Conservation (phyloP, 2,113 vertebrate species). For the Formicarius rufipectus region DNA sequence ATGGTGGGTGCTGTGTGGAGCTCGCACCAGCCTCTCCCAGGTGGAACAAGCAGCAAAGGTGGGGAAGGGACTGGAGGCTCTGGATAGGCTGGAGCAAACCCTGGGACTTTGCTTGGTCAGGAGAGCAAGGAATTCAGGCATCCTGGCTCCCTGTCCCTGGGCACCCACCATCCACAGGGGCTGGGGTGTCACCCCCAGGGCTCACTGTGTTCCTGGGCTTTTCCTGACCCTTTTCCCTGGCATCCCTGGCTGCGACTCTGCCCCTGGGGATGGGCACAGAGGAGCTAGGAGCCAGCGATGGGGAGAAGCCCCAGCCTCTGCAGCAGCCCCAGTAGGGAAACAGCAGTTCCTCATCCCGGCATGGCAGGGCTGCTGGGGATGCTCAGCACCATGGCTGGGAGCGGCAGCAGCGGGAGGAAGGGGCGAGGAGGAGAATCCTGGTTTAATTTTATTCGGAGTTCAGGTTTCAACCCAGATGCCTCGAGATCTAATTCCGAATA, state of each 20-base stretch:
- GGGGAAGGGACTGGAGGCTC: neutral
- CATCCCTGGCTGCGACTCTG: neutral
- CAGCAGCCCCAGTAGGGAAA: fast-evolving
- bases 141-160: neutral
- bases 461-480: conserved; percentile 71
- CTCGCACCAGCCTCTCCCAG: neutral
- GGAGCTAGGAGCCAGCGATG: fast-evolving
- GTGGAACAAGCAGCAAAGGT: neutral
- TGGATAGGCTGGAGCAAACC: neutral
- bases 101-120: neutral
- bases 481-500: conserved; percentile 81
- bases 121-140: neutral
- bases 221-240: neutral
- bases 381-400: neutral
- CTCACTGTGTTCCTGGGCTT: neutral
- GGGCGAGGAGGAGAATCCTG: neutral
- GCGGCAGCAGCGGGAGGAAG: fast-evolving
- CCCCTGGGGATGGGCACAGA: neutral
- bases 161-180: neutral
- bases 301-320: neutral
- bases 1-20: no score
- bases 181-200: neutral
- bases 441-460: conserved; percentile 68
- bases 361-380: neutral
- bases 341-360: neutral